These are phyloP conservation scores for Liopterus haemorrhoidalis DNA, from an alignment of 2,888 invertebrate species.

Conservation along the genomic window DNA sequence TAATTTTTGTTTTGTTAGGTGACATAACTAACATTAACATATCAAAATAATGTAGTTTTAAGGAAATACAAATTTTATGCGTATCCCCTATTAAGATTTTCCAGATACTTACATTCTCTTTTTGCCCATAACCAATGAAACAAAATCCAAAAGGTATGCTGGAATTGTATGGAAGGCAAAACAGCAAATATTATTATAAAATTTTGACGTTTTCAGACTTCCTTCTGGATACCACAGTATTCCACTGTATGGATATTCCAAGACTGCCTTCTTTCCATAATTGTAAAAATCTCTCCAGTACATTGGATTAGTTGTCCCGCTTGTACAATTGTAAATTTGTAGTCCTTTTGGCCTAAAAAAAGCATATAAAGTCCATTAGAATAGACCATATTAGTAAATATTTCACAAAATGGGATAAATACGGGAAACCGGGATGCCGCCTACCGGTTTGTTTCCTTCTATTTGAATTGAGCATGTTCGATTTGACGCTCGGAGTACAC, in stretches of 20 bases:
- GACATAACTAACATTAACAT: too few relatives aligned
- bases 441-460: too few relatives aligned
- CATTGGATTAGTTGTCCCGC: conserved; percentile 63
- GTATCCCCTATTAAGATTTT: too few relatives aligned
- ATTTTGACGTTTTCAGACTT: conserved; percentile 48
- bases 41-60: too few relatives aligned
- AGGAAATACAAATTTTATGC: too few relatives aligned
- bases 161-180: conserved; percentile 54
- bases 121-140: conserved; percentile 50
- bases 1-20: too few relatives aligned
- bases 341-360: conserved; percentile 42
- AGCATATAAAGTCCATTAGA: too few relatives aligned
- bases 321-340: conserved; percentile 71
- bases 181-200: conserved; percentile 36
- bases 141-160: conserved; percentile 54
- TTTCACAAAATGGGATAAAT: too few relatives aligned
- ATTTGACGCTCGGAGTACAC: too few relatives aligned
- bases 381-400: too few relatives aligned
- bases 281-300: conserved; percentile 61
- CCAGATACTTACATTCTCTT: conserved; percentile 52
- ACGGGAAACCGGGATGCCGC: too few relatives aligned
- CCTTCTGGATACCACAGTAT: conserved; percentile 63
- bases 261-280: conserved; percentile 48
- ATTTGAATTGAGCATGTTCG: too few relatives aligned
- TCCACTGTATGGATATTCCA: conserved; percentile 56